Evolutionary conservation across 2,113 vertebrate species (phyloP).

Genomic region (Oncorhynchus kisutch): DNA sequence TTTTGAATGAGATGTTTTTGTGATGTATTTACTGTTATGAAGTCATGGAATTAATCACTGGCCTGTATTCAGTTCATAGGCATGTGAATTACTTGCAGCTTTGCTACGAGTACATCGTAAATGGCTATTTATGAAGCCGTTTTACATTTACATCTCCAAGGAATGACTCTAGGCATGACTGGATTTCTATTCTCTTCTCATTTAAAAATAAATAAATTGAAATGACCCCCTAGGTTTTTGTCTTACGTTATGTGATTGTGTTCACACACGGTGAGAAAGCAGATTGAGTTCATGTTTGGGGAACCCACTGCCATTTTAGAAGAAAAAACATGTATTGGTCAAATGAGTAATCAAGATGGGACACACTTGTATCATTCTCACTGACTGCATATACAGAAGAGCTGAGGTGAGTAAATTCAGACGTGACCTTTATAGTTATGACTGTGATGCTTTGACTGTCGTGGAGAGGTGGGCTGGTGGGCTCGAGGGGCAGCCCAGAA

Average conservation of each 20-base stretch:
- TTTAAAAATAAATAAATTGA: not conserved
- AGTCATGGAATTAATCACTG: too few species aligned
- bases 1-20: too few species aligned
- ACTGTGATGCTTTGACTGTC: constrained; percentile 13
- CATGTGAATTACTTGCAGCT: not conserved
- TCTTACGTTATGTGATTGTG: not conserved
- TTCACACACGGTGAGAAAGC: not conserved
- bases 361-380: not conserved
- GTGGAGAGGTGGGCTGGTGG: not conserved
- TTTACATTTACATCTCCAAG: not conserved
- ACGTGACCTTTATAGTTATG: constrained; percentile 23
- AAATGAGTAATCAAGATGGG: not conserved
- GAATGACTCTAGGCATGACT: not conserved
- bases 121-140: not conserved
- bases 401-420: constrained; percentile 1
- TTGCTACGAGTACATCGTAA: not conserved
- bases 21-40: too few species aligned
- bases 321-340: too few species aligned
- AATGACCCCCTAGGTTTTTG: not conserved
- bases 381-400: not conserved
- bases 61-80: too few species aligned
- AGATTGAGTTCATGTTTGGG: not conserved
- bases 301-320: not conserved
- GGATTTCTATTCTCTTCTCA: too few species aligned
- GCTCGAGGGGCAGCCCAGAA: too few species aligned